Evolutionary conservation across 2,113 vertebrate genomes (phyloP).

Genomic region (Cyanoramphus novaezelandiae): DNA sequence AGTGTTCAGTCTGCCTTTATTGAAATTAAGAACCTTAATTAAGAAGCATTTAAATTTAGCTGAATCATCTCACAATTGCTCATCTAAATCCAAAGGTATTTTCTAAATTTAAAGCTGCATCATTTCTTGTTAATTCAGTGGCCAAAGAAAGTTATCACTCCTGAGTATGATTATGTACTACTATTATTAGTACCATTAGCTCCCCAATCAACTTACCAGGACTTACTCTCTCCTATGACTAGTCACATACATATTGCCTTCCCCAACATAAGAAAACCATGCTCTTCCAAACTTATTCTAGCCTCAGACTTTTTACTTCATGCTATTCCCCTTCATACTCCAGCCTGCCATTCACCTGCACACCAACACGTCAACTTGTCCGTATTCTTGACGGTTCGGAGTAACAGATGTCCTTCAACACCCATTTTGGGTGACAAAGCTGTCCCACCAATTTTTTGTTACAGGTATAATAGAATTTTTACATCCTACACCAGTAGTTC

Average conservation of each 20-base stretch:
- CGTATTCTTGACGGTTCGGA: background rate
- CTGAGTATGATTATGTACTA: background rate
- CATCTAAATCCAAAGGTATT: constrained; percentile 14
- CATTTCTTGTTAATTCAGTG: background rate
- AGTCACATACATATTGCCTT: accelerated
- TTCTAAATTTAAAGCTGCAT: constrained; percentile 43
- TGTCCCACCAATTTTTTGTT: background rate
- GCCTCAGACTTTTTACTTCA: background rate
- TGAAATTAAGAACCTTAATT: constrained; percentile 44
- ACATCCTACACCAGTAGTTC: constrained; percentile 19
- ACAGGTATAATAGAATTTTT: background rate
- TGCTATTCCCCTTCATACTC: background rate
- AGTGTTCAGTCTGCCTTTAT: background rate
- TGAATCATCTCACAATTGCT: constrained; percentile 32
- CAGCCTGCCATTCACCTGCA: background rate
- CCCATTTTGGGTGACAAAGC: background rate
- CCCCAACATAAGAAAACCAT: background rate
- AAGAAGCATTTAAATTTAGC: constrained; percentile 6
- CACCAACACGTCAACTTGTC: background rate
- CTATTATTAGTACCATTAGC: background rate
- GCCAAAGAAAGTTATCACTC: constrained; percentile 18
- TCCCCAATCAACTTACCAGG: background rate
- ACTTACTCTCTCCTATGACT: background rate
- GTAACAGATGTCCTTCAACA: background rate
- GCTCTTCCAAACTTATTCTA: background rate